Evolutionary conservation across 2,113 vertebrate species (phyloP).

Genomic region (Platysternon megacephalum): DNA sequence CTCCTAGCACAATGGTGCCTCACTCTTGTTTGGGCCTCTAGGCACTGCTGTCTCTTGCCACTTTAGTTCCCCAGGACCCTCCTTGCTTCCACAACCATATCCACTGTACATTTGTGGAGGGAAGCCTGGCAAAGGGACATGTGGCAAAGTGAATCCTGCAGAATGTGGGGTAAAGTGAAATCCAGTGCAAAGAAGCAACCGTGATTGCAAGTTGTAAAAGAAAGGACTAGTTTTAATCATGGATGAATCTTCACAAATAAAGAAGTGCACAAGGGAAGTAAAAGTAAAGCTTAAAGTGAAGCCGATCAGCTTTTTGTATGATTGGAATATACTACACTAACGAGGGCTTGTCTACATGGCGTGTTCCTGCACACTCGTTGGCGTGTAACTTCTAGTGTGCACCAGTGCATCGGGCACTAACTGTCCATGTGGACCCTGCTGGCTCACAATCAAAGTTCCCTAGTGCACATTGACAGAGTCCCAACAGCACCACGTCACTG

Average conservation of each 20-base stretch:
- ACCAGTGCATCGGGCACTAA: too few species aligned
- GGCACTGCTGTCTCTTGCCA: not conserved
- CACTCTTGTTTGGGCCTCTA: not conserved
- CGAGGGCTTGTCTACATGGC: not conserved
- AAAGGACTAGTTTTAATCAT: conserved; percentile 71
- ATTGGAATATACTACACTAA: not conserved
- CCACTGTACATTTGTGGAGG: not conserved
- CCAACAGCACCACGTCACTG: not conserved
- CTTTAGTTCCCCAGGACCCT: not conserved
- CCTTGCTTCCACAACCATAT: not conserved
- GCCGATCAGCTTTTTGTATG: not conserved
- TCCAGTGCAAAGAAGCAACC: conserved; percentile 62
- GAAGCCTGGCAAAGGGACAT: not conserved
- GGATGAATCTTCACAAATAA: conserved; percentile 58
- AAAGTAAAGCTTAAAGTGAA: conserved; percentile 38
- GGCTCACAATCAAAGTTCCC: not conserved
- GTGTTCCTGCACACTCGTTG: not conserved
- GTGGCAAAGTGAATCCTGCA: conserved; percentile 40
- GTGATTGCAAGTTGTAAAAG: conserved; percentile 44
- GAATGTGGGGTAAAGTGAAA: conserved; percentile 46
- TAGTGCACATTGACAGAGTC: not conserved
- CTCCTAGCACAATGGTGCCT: not conserved
- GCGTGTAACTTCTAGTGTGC: not conserved
- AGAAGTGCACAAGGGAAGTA: conserved; percentile 17
- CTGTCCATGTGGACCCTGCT: too few species aligned